phyloP scores from a whole-genome alignment of 2,113 vertebrate species.

The Sylvietta virens region DNA sequence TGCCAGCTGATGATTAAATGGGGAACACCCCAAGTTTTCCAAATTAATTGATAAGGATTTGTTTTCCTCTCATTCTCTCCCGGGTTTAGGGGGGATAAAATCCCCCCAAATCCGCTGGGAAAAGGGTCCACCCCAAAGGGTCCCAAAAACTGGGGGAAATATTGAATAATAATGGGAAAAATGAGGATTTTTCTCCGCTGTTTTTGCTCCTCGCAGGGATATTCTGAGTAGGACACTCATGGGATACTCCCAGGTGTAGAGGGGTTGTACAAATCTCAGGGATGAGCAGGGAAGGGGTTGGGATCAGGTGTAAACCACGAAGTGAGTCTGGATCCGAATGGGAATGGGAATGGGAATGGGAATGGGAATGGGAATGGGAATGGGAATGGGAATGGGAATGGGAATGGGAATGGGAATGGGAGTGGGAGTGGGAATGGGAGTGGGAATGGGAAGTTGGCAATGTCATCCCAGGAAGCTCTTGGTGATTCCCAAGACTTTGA shows the following conservation, averaged over 20 bases:
- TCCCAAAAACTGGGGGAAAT: not conserved
- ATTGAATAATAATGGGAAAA: not conserved
- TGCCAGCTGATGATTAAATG: not conserved
- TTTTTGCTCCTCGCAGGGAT: not conserved
- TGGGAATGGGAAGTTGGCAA: not conserved
- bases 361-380: not conserved
- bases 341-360: too few relatives aligned
- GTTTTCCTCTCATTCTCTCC: not conserved
- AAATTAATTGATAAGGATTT: not conserved
- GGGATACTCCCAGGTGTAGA: not conserved
- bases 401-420: not conserved
- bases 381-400: not conserved
- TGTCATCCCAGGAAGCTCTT: not conserved
- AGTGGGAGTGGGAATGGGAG: not conserved
- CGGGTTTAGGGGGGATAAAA: not conserved
- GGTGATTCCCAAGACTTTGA: accelerated
- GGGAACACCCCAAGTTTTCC: not conserved
- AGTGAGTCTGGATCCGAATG: accelerated
- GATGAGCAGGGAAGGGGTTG: not conserved
- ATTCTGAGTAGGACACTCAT: accelerated
- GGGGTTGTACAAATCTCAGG: not conserved
- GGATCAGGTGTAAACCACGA: not conserved
- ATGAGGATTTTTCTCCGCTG: not conserved
- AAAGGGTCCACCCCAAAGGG: not conserved
- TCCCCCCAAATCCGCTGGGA: not conserved